Evolutionary conservation across 2,797 vertebrate species (phyloP).

Genomic region (Lagocephalus sceleratus): DNA sequence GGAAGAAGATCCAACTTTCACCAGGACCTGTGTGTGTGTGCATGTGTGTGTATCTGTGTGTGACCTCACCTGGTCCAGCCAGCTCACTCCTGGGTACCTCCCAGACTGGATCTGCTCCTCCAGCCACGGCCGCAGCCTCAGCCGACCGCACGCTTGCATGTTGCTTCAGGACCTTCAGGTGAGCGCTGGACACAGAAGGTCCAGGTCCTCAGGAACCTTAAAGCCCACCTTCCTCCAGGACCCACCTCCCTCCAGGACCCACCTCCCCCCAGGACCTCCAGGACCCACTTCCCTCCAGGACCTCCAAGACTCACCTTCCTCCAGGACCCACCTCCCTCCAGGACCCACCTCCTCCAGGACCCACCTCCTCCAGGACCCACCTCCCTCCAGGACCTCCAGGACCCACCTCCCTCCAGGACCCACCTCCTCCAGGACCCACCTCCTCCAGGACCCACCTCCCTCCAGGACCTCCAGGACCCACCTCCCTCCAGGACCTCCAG

Average conservation of each 20-base stretch:
- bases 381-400: conserved; percentile 16
- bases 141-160: conserved; percentile 74
- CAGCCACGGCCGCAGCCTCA: conserved; percentile 77
- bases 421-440: conserved; percentile 31
- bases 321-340: conserved; percentile 19
- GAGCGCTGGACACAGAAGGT: background rate
- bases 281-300: conserved; percentile 25
- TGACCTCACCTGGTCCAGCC: conserved; percentile 77
- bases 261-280: conserved; percentile 17
- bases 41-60: background rate
- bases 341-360: no score
- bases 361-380: conserved; percentile 6
- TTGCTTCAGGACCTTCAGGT: conserved; percentile 19
- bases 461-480: background rate
- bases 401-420: conserved; percentile 10
- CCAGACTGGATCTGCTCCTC: conserved; percentile 81
- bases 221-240: conserved; percentile 21
- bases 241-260: conserved; percentile 13
- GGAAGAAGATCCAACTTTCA: background rate
- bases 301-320: conserved; percentile 30
- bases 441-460: conserved; percentile 15
- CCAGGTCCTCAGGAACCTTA: conserved; percentile 20
- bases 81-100: conserved; percentile 77
- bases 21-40: background rate
- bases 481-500: conserved; percentile 18